phyloP scores from a whole-genome alignment of 64 coral and sea anemone genomes.

The Stichodactyla helianthus region DNA sequence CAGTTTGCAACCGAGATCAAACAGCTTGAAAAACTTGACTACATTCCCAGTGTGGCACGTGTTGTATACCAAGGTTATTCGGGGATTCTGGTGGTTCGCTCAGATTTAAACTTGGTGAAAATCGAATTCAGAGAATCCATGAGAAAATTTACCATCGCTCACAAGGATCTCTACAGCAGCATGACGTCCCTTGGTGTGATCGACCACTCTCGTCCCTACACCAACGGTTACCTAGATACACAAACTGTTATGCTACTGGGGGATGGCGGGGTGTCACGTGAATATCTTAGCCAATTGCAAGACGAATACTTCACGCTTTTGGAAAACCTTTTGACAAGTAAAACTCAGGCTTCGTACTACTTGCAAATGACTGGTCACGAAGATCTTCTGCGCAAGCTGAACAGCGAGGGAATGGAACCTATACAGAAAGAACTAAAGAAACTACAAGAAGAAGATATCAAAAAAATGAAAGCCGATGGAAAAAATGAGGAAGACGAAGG shows the following conservation, averaged over 20 bases:
- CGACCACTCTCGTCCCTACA: conserved; percentile 71
- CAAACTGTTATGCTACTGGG: conserved; percentile 57
- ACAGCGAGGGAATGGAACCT: not conserved
- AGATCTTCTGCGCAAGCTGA: not conserved
- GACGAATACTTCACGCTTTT: conserved; percentile 48
- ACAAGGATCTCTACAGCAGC: conserved; percentile 16
- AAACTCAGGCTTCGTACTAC: conserved; percentile 22
- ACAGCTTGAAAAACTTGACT: conserved; percentile 24
- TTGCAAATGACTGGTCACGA: conserved; percentile 18
- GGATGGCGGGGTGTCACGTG: conserved; percentile 51
- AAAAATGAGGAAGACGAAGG: not conserved
- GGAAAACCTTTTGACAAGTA: conserved; percentile 27
- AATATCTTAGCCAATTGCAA: conserved; percentile 64
- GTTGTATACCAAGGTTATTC: conserved; percentile 67
- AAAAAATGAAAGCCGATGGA: not conserved
- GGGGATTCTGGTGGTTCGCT: conserved; percentile 35
- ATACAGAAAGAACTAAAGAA: not conserved
- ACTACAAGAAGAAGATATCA: conserved; percentile 9
- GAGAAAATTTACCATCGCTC: conserved; percentile 49
- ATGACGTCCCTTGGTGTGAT: conserved; percentile 41
- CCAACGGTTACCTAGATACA: conserved; percentile 50
- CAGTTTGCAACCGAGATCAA: conserved; percentile 34
- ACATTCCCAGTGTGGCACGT: conserved; percentile 44
- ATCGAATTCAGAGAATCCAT: conserved; percentile 63
- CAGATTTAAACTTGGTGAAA: conserved; percentile 30